A percentile compares a stretch with the other conserved stretches of the same genome.
Evolutionary conservation across 1,140 invertebrate species (phyloP).

Genomic region (Papilio glaucus): DNA sequence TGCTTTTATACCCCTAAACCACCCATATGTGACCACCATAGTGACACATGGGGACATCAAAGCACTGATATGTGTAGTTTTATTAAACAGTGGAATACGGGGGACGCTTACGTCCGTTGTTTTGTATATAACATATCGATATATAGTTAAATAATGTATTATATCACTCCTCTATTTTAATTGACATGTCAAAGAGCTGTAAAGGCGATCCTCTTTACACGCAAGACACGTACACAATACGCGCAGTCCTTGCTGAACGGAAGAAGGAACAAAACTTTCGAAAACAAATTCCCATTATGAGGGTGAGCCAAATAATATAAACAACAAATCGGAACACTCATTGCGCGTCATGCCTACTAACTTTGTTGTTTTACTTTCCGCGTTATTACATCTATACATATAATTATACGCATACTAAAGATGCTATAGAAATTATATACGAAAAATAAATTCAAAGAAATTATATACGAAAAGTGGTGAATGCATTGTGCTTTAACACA

Average conservation of each 20-base stretch:
- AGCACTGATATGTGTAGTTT: too few relatives aligned
- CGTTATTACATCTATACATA: neutral
- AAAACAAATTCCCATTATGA: constrained; percentile 15
- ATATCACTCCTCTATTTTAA: neutral
- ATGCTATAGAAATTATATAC: neutral
- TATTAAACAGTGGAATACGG: too few relatives aligned
- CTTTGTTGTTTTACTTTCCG: constrained; percentile 5
- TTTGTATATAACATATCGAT: too few relatives aligned
- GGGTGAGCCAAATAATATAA: neutral
- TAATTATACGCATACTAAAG: neutral
- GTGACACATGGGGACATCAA: too few relatives aligned
- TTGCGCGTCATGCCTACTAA: neutral
- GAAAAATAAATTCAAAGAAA: too few relatives aligned
- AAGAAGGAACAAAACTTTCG: neutral
- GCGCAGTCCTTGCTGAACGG: neutral
- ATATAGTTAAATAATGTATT: neutral
- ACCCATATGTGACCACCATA: too few relatives aligned
- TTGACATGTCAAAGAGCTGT: constrained; percentile 7
- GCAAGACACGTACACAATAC: neutral
- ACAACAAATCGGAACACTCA: constrained; percentile 21
- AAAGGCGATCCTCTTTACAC: neutral
- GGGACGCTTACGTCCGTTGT: too few relatives aligned
- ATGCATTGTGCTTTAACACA: too few relatives aligned
- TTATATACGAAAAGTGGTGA: neutral
- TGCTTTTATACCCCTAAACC: too few relatives aligned